Evolutionary conservation across 2,888 invertebrate genomes (phyloP).

Genomic region (Poecilobothrus nobilitatus): DNA sequence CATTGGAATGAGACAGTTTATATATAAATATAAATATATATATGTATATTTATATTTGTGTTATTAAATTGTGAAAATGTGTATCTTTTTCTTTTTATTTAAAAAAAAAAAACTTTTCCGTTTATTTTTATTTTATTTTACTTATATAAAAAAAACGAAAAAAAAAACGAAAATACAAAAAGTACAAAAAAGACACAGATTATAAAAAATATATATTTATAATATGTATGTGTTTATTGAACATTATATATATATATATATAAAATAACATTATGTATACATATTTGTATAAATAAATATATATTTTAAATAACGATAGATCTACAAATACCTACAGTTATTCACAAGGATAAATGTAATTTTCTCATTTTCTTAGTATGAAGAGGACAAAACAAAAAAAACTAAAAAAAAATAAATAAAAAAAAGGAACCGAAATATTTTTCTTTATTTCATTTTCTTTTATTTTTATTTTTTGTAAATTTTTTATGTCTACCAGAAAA

Average conservation of each 20-base stretch:
- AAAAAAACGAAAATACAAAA: background rate
- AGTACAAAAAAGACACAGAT: background rate
- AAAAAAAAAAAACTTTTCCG: too few species aligned
- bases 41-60: too few species aligned
- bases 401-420: background rate
- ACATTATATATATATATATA: too few species aligned
- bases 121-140: background rate
- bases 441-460: background rate
- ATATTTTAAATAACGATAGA: background rate
- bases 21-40: too few species aligned
- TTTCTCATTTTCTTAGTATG: background rate
- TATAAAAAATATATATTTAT: background rate
- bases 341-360: background rate
- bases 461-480: background rate
- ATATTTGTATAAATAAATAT: background rate
- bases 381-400: background rate
- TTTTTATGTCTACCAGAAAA: constrained; percentile 2
- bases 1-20: background rate
- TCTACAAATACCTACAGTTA: background rate
- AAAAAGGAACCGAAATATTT: background rate
- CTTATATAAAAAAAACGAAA: background rate
- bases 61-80: too few species aligned
- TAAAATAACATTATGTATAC: too few species aligned
- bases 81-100: background rate
- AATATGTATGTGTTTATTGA: too few species aligned